Evolutionary conservation across 2,797 vertebrate species (phyloP), one percentile per base, ranked within the genome.

Genomic region (Botia almorhae): DNA sequence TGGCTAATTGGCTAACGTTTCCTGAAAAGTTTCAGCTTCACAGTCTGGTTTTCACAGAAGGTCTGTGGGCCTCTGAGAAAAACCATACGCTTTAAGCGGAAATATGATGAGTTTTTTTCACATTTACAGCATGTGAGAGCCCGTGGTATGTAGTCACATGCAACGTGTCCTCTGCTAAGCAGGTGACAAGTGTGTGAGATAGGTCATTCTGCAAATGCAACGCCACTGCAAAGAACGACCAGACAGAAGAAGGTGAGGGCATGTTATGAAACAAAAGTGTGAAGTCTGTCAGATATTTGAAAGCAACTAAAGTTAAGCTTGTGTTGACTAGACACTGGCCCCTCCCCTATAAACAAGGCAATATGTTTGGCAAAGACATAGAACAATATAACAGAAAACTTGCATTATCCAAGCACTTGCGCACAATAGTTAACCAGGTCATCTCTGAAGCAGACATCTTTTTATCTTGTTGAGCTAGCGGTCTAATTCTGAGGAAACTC

Each of bases 31-130:
- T 60, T 48, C 55, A 78, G 19, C 55, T 68, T 69, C 33, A 65
- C 12, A 65, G 46, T 19, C 29, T 74, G 64, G 64, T 70, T 79
- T 82, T 79, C 76, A 50, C 58, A 74, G 72, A 69, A 82, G 55
- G 19, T n/a, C 17, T 14, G 13, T 33, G 26, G 61, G 55, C 55
- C 63, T 74, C 76, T 69, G 46, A 83, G 65, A 82, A 79, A 82
- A 79, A 70, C 14, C 33, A 29, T 12, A 74, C 10, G 14, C n/a
- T 65, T 63, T 7, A 46, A 21, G 61, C 26, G 77, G 72, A 83
- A 80, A 64, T 36, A 12, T 63, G 46, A 51, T 26, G 60, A 76
- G 74, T 65, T 73, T 0, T 0, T 33, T 46, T 0, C 13, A 13
- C 33, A 70, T 65, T 74, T 21, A 60, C n/a, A 58, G 69, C 72